A percentile compares a stretch with the other conserved stretches of the same genome.
phyloP scores from a whole-genome alignment of 1,140 invertebrate genomes.

The Bombus vancouverensis region DNA sequence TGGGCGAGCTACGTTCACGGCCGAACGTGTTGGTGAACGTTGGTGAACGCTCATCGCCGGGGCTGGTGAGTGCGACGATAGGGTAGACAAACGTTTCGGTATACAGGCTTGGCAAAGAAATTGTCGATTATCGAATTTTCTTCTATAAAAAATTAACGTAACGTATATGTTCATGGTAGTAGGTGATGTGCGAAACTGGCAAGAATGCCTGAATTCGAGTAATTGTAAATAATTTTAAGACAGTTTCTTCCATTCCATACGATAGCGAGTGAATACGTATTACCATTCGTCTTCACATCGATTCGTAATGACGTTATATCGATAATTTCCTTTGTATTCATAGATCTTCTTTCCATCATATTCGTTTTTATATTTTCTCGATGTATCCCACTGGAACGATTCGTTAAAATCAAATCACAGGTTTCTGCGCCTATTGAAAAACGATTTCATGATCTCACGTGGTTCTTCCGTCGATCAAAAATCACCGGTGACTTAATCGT shows the following conservation, averaged over 20 bases:
- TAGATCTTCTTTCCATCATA: too few relatives aligned
- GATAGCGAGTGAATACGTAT: too few relatives aligned
- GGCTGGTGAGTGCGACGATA: too few relatives aligned
- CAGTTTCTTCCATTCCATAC: too few relatives aligned
- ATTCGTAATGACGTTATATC: too few relatives aligned
- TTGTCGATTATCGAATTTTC: neutral
- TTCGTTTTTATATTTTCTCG: neutral
- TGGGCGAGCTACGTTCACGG: neutral
- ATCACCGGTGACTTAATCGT: neutral
- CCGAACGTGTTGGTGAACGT: neutral
- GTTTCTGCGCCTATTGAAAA: neutral
- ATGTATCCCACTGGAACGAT: neutral
- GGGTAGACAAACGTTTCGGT: neutral
- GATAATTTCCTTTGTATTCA: too few relatives aligned
- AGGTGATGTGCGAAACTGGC: neutral
- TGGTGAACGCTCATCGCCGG: neutral
- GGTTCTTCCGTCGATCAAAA: neutral
- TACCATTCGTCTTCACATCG: too few relatives aligned
- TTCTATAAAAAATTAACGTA: neutral
- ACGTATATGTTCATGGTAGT: neutral
- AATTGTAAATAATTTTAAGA: too few relatives aligned
- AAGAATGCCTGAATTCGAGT: too few relatives aligned
- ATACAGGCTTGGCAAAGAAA: neutral
- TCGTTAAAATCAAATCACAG: neutral
- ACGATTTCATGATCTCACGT: too few relatives aligned